These are phyloP conservation scores for Strix aluco DNA, from an alignment of 2,113 vertebrate species.

Conservation along the genomic window DNA sequence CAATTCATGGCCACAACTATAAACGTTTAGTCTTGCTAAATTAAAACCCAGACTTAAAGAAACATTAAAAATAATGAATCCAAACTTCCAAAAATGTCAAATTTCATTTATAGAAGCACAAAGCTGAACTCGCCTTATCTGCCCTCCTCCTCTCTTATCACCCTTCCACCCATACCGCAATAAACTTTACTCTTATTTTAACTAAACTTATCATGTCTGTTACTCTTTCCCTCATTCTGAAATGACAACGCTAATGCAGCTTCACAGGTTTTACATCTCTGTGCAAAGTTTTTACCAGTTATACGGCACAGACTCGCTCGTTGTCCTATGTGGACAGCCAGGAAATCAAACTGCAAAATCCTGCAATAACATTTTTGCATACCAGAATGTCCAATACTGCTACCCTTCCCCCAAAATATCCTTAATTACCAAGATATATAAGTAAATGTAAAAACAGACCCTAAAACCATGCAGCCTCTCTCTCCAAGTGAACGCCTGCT, in stretches of 20 bases:
- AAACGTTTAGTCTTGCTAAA: not conserved
- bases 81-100: not conserved
- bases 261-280: not conserved
- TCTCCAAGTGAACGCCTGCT: rapidly evolving
- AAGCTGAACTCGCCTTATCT: not conserved
- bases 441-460: not conserved
- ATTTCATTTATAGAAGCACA: not conserved
- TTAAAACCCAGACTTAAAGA: not conserved
- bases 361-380: not conserved
- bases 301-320: rapidly evolving
- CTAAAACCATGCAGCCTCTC: rapidly evolving
- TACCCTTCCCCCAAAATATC: rapidly evolving
- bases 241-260: not conserved
- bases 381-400: rapidly evolving
- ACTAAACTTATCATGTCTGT: not conserved
- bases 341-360: not conserved
- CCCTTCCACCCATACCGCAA: not conserved
- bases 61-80: not conserved
- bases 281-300: not conserved
- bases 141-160: not conserved
- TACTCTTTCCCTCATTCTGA: not conserved
- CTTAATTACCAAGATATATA: not conserved
- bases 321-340: rapidly evolving
- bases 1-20: not conserved
- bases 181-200: not conserved